Conservation (phyloP, 2,888 invertebrate species). For the Helicoverpa assulta region DNA sequence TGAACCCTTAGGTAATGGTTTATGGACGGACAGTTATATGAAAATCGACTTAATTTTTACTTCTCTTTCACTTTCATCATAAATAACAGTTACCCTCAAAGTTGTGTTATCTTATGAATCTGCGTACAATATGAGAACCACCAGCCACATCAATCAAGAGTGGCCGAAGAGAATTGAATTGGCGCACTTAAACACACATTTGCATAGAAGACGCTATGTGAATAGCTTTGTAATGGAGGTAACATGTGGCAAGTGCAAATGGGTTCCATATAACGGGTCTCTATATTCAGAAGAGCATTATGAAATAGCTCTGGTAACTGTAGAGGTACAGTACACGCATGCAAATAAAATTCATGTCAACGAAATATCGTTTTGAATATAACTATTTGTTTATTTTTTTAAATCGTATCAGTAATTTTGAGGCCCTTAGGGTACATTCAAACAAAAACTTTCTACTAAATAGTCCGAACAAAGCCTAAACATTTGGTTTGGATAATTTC, state of each 20-base stretch:
- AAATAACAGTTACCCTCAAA: conserved; percentile 25
- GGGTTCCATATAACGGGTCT: conserved; percentile 82
- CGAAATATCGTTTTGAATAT: conserved; percentile 18
- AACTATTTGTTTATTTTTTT: conserved; percentile 13
- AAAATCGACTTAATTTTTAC: conserved; percentile 14
- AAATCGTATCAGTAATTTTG: too few relatives aligned
- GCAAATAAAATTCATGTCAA: conserved; percentile 45
- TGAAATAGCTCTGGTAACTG: conserved; percentile 71
- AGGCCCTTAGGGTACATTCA: too few relatives aligned
- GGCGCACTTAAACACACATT: conserved; percentile 80
- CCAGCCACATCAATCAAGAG: conserved; percentile 73
- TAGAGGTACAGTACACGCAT: conserved; percentile 51
- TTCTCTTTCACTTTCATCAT: conserved; percentile 44
- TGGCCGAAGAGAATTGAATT: conserved; percentile 74
- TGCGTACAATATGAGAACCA: conserved; percentile 57
- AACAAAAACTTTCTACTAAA: too few relatives aligned
- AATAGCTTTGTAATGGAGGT: conserved; percentile 80
- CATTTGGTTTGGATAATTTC: too few relatives aligned
- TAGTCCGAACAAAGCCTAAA: too few relatives aligned
- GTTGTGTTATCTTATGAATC: conserved; percentile 22
- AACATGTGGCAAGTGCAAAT: conserved; percentile 82
- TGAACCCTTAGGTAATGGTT: too few relatives aligned
- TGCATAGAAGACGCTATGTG: conserved; percentile 78
- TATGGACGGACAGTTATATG: too few relatives aligned
- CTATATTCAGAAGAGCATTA: conserved; percentile 73